These are phyloP conservation scores for Orthosia cruda DNA, from an alignment of 2,888 invertebrate genomes.

Conservation along the genomic window DNA sequence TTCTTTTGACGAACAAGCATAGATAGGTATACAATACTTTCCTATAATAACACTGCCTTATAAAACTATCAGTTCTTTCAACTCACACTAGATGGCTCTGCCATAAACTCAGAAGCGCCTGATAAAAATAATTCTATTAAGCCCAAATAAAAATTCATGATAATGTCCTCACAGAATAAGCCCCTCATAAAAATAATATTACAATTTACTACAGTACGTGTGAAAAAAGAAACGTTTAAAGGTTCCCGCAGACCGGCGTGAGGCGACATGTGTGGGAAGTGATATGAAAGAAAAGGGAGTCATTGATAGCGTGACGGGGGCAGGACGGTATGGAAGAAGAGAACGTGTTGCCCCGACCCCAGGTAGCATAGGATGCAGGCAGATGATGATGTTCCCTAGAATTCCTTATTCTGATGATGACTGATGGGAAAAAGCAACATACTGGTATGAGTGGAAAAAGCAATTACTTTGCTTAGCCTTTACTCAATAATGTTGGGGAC, in stretches of 20 bases:
- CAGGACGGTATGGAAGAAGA: too few relatives aligned
- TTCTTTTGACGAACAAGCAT: too few relatives aligned
- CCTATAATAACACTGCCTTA: too few relatives aligned
- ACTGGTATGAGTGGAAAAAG: background rate
- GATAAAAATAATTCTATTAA: constrained; percentile 4
- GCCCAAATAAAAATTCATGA: constrained; percentile 26
- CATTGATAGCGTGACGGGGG: too few relatives aligned
- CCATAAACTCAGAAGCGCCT: background rate
- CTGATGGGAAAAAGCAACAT: background rate
- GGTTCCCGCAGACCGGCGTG: background rate
- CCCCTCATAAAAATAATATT: constrained; percentile 44
- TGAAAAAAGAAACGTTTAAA: constrained; percentile 64
- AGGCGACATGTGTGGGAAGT: background rate
- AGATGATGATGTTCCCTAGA: too few relatives aligned
- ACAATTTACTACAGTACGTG: constrained; percentile 57
- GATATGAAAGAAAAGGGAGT: too few relatives aligned
- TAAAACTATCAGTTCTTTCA: background rate
- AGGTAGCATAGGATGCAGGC: too few relatives aligned
- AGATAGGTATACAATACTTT: too few relatives aligned
- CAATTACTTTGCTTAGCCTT: too few relatives aligned
- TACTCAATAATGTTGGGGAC: too few relatives aligned
- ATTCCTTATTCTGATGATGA: too few relatives aligned
- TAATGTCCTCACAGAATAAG: constrained; percentile 36
- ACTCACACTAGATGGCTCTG: constrained; percentile 23
- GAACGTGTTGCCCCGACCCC: too few relatives aligned